Evolutionary conservation across 2,113 vertebrate genomes (phyloP).

Genomic region (Pristiophorus japonicus): DNA sequence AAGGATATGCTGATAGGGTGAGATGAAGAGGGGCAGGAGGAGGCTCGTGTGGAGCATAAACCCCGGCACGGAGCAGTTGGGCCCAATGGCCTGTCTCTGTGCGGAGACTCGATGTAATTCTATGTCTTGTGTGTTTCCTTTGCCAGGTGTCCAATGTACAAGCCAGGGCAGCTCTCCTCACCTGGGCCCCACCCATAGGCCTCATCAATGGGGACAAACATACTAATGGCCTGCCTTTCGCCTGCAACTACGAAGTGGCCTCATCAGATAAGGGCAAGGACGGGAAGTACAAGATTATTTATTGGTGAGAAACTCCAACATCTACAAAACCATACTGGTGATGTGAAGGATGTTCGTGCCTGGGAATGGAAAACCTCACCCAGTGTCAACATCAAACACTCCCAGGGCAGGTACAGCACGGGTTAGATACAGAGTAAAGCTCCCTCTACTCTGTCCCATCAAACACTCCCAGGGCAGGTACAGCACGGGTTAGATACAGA

Average conservation of each 20-base stretch:
- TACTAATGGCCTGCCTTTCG: slow-evolving; percentile 73
- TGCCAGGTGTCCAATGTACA: slow-evolving; percentile 82
- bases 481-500: background rate
- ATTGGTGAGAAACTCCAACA: slow-evolving; percentile 66
- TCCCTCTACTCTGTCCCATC: background rate
- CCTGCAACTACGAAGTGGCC: slow-evolving; percentile 86
- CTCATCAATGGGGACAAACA: slow-evolving; percentile 72
- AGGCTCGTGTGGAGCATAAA: background rate
- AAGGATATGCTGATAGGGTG: background rate
- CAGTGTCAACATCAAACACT: background rate
- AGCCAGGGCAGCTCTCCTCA: slow-evolving; percentile 72
- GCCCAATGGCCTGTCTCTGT: background rate
- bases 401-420: background rate
- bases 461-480: background rate
- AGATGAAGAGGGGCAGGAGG: background rate
- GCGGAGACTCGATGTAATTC: too few species aligned
- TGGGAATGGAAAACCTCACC: background rate
- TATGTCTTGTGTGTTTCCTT: slow-evolving; percentile 38
- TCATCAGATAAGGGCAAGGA: slow-evolving; percentile 92
- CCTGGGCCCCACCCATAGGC: slow-evolving; percentile 76
- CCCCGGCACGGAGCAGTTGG: background rate
- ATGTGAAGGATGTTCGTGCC: background rate
- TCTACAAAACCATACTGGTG: background rate
- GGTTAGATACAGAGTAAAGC: slow-evolving; percentile 3
- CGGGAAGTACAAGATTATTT: slow-evolving; percentile 86